Evolutionary conservation across 2,113 vertebrate species (phyloP).

Genomic region (Eretmochelys imbricata): DNA sequence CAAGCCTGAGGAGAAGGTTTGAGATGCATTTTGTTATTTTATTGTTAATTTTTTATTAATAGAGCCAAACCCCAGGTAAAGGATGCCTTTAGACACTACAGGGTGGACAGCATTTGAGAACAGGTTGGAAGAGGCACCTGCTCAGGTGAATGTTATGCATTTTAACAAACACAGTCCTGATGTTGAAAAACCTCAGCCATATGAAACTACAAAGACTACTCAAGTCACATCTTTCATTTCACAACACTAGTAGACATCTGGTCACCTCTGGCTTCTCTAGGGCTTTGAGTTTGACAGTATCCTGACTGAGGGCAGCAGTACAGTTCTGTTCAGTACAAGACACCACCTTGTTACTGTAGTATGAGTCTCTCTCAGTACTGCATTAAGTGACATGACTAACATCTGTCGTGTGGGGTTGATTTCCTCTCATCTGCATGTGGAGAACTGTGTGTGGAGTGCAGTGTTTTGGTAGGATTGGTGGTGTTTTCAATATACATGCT

Average conservation of each 20-base stretch:
- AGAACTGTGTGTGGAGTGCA: not conserved
- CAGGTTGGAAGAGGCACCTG: not conserved
- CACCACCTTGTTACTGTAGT: rapidly evolving
- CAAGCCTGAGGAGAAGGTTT: not conserved
- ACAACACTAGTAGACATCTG: not conserved
- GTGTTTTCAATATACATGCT: not conserved
- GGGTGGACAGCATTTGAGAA: not conserved
- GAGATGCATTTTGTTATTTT: too few species aligned
- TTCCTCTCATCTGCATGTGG: not conserved
- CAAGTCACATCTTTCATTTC: not conserved
- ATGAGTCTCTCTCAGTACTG: rapidly evolving
- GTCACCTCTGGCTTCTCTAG: not conserved
- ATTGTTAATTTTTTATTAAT: too few species aligned
- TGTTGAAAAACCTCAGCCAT: not conserved
- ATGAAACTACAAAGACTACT: not conserved
- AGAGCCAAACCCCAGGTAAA: too few species aligned
- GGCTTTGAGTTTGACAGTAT: not conserved
- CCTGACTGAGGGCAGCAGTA: not conserved
- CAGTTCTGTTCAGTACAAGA: rapidly evolving
- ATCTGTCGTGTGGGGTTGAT: not conserved
- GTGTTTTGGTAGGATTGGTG: not conserved
- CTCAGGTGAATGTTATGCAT: not conserved
- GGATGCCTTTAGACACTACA: too few species aligned
- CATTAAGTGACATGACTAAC: not conserved
- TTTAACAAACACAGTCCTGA: too few species aligned